Evolutionary conservation across 2,888 invertebrate genomes (phyloP).

Genomic region (Drosophila neoperkinsi): DNA sequence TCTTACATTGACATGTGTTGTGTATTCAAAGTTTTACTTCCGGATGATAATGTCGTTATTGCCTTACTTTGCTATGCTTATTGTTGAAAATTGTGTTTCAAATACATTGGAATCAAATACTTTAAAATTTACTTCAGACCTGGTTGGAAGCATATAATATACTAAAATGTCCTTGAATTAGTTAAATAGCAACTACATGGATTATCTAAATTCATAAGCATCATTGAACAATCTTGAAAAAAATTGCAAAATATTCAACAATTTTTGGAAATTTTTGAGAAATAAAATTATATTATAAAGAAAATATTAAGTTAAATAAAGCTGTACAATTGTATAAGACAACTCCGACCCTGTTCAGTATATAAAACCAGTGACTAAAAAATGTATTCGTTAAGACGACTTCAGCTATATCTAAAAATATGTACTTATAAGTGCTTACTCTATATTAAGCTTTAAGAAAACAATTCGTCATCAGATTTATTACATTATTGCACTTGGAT

Average conservation of each 20-base stretch:
- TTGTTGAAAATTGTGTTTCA: background rate
- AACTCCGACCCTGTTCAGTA: background rate
- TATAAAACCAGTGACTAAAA: background rate
- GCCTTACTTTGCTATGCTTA: background rate
- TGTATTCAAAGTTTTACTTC: constrained; percentile 24
- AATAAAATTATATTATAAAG: background rate
- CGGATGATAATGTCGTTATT: constrained; percentile 3
- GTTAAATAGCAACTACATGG: background rate
- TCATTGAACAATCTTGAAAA: background rate
- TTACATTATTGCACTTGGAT: background rate
- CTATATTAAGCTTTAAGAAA: background rate
- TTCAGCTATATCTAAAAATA: background rate
- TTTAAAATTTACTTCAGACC: background rate
- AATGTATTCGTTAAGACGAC: background rate
- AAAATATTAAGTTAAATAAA: background rate
- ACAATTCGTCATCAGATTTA: background rate
- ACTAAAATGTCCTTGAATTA: background rate
- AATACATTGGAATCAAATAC: background rate
- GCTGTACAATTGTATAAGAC: background rate
- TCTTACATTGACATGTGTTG: constrained; percentile 19
- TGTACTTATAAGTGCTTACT: background rate
- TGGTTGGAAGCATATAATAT: background rate
- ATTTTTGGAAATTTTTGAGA: accelerated
- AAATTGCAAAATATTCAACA: background rate
- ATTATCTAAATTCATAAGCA: background rate